Evolutionary conservation across 2,888 invertebrate genomes (phyloP), one percentile per base, ranked within the genome.

Genomic region (Amphiduros pacificus): DNA sequence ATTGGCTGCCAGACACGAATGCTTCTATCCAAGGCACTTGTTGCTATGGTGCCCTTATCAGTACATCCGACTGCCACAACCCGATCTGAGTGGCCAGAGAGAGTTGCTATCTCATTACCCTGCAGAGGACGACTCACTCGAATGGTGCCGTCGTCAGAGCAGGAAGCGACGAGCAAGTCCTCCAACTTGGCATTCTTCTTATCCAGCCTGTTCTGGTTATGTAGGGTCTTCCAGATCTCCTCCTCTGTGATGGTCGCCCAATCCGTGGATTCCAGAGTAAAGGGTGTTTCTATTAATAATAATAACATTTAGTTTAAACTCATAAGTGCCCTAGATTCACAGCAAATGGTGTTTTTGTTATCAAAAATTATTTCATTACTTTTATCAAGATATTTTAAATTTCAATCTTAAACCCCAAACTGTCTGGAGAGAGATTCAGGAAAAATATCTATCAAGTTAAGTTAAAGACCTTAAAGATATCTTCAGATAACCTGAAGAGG

Each of bases 101-200:
- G 62, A 64, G 69, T 72, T n/a, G 75, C 73, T 57, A 78, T 62
- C 55, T 76, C 73, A 65, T 76, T 73, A 26, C 77, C 76, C 79
- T 80, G 61, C n/a, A 22, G 27, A 26, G 70, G 70, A 3, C 53
- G 61, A 67, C 69, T 70, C 6, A 66, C 28, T 27, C 60, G 50
- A 44, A 75, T 70, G 4, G 71, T 71, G 11, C 79, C 80, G 66
- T 79, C 79, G 64, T 79, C 80, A 17, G 76, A 68, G 67, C 78
- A 76, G 5, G 78, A 73, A 0, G 74, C 79, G 40, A 79, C 77
- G 9, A 79, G 28, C 0, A 81, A 75, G 55, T 74, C 72, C 51
- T 75, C 72, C 51, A 79, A 52, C 40, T 68, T 67, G n/a, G 67
- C 52, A 40, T 63, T 55, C 6, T 54, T 51, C 58, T 66, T 71